A percentile compares a stretch with the other conserved stretches of the same genome.
Evolutionary conservation across 1,140 invertebrate genomes (phyloP).

Genomic region (Psilanteris sp.): DNA sequence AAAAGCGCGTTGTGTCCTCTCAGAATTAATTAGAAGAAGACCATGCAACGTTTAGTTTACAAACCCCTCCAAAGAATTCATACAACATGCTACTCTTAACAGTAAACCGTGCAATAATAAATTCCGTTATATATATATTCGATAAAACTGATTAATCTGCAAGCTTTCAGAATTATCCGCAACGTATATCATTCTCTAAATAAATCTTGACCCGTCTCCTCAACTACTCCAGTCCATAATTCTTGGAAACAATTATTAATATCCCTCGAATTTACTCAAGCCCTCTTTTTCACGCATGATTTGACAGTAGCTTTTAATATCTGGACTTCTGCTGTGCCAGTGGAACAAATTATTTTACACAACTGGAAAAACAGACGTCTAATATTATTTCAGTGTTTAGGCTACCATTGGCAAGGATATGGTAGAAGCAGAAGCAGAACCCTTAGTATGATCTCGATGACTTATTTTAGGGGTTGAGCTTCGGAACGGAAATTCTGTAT

Average conservation of each 20-base stretch:
- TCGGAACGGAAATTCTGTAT: no score
- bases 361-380: slow-evolving; percentile 45
- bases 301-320: slow-evolving; percentile 47
- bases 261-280: neutral
- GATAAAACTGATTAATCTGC: slow-evolving; percentile 26
- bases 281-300: slow-evolving; percentile 38
- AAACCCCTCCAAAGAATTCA: slow-evolving; percentile 16
- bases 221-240: slow-evolving; percentile 1
- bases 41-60: slow-evolving; percentile 15
- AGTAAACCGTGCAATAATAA: slow-evolving; percentile 15
- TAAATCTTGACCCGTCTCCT: slow-evolving; percentile 24
- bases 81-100: slow-evolving; percentile 5
- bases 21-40: slow-evolving; percentile 41
- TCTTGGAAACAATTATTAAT: slow-evolving; percentile 44
- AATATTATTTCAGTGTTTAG: slow-evolving; percentile 28
- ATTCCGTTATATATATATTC: slow-evolving; percentile 7
- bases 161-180: slow-evolving; percentile 18
- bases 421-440: neutral
- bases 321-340: slow-evolving; percentile 7
- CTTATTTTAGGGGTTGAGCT: no score
- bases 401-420: slow-evolving; percentile 42
- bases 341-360: slow-evolving; percentile 17
- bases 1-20: slow-evolving; percentile 7
- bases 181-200: slow-evolving; percentile 20
- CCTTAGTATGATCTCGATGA: no score